Evolutionary conservation across 2,888 invertebrate species (phyloP).

Genomic region (Agrochola litura): DNA sequence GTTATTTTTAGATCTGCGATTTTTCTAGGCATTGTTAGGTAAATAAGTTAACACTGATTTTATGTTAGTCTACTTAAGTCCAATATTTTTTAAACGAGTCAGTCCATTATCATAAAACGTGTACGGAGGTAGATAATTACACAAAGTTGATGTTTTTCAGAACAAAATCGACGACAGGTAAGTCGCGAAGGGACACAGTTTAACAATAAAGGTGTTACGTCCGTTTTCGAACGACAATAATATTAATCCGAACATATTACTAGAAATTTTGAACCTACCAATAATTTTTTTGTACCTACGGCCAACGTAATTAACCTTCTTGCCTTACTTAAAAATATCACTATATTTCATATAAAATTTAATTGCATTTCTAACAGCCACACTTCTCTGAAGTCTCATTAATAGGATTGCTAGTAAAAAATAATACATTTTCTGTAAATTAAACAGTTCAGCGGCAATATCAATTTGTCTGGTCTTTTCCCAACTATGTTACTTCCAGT

Average conservation of each 20-base stretch:
- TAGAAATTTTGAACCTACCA: too few species aligned
- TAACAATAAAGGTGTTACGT: slow-evolving; percentile 2
- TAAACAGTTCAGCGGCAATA: neutral
- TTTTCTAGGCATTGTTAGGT: neutral
- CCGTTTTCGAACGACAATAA: neutral
- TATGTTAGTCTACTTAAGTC: neutral
- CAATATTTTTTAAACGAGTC: neutral
- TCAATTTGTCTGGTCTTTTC: neutral
- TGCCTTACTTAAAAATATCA: neutral
- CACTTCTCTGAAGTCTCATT: neutral
- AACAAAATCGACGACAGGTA: slow-evolving; percentile 1
- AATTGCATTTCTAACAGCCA: too few species aligned
- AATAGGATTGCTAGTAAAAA: neutral
- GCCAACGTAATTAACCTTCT: neutral
- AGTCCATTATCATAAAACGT: slow-evolving; percentile 5
- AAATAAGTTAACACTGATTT: neutral
- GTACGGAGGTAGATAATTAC: neutral
- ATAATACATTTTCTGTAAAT: too few species aligned
- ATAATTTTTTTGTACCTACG: too few species aligned
- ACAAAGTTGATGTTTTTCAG: neutral
- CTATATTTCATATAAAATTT: neutral
- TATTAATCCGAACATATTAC: neutral
- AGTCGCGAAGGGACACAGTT: slow-evolving; percentile 2
- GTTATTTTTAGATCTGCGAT: neutral
- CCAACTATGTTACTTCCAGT: too few species aligned